A percentile compares a stretch with the other conserved stretches of the same genome.
These are phyloP conservation scores for Apocrypta bakeri DNA, from an alignment of 1,140 invertebrate genomes.

Conservation along the genomic window DNA sequence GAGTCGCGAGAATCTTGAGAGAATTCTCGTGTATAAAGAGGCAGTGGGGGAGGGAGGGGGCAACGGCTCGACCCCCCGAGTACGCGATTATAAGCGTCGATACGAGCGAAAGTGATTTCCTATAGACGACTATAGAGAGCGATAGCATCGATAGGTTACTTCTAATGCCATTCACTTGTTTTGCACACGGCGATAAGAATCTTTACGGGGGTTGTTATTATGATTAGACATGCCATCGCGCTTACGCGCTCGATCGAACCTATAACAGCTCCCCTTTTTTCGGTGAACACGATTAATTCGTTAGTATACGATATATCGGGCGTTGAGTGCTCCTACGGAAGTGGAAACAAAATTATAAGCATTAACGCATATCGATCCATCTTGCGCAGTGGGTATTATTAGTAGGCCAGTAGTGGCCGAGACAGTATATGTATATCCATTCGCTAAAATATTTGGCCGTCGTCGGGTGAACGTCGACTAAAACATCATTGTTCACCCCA, in stretches of 20 bases:
- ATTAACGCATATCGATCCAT: neutral
- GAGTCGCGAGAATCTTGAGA: slow-evolving; percentile 59
- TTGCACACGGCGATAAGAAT: slow-evolving; percentile 61
- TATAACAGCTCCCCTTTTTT: neutral
- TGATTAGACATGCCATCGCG: slow-evolving; percentile 50
- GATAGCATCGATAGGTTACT: slow-evolving; percentile 59
- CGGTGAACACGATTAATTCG: slow-evolving; percentile 9
- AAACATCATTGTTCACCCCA: neutral
- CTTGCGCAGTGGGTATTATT: neutral
- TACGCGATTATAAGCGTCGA: slow-evolving; percentile 51
- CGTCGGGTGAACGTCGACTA: neutral
- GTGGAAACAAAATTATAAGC: no score
- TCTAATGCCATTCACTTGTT: slow-evolving; percentile 71
- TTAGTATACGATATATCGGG: neutral
- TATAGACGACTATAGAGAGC: slow-evolving; percentile 55
- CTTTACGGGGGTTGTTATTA: slow-evolving; percentile 59
- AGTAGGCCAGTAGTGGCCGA: neutral
- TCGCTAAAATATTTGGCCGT: neutral
- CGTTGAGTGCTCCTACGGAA: neutral
- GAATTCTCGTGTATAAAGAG: slow-evolving; percentile 61
- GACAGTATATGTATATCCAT: no score
- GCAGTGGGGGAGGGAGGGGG: slow-evolving; percentile 51
- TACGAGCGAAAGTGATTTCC: slow-evolving; percentile 67
- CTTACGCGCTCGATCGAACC: slow-evolving; percentile 17
- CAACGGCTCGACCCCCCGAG: slow-evolving; percentile 27